Evolutionary conservation across 2,797 vertebrate species (phyloP), one percentile per base, ranked within the genome.

Genomic region (Momotus momota): DNA sequence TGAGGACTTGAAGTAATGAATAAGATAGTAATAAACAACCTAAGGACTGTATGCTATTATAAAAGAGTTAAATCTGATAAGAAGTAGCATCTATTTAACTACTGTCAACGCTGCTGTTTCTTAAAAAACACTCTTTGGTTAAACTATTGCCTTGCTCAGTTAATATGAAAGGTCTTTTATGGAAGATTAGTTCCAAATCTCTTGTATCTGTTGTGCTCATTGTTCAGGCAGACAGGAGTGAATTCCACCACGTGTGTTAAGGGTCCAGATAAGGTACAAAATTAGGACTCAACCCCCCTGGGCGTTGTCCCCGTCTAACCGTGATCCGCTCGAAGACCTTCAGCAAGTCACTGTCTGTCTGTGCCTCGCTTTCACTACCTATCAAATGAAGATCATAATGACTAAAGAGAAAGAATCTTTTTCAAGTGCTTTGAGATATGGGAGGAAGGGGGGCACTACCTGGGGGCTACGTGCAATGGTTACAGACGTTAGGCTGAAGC

Each of bases 1-100:
- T 60, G 88, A 87, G 75, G 86, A 85, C 86, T 92, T 66, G 17
- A 80, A 73, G 54, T 49, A 61, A 41, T 7, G 38, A 88, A 33
- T 77, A 85, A 29, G 22, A 5, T 38, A 69, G 18, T 51, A 48
- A 82, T 61, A 78, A 93, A 21, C 57, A n/a, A 82, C 25, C 66
- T 43, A 57, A 93, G 48, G 71, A 74, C 74, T 67, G 41, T 94
- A 41, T 64, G 55, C 73, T 91, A 48, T 72, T 62, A 69, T 10
- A 33, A 84, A 93, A 41, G 17, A 74, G 79, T 49, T 88, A 94
- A 77, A 86, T 27, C 70, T 92, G 79, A 86, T 67, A 73, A 87
- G 69, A 94, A 86, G 73, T 92, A 93, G 90, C 90, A 80, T 92
- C 89, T 74, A 26, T 88, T 81, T 74, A 67, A 88, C 73, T 16